phyloP scores from a whole-genome alignment of 2,797 vertebrate species.

The Myripristis murdjan region DNA sequence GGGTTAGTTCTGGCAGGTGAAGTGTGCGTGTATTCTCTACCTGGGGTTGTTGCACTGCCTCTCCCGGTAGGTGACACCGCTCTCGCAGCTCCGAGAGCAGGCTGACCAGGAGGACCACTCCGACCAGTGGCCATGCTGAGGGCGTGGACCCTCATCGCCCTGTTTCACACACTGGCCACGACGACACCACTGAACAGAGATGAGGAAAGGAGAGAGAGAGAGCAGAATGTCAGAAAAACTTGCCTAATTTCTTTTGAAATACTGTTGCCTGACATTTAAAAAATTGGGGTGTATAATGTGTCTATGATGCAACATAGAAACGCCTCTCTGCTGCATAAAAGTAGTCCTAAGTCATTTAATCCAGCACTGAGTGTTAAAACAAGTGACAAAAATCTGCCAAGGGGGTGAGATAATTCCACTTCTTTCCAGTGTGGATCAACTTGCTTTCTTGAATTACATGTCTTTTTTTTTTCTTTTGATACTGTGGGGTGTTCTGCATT shows the following conservation, averaged over 20 bases:
- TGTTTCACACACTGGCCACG: conserved; percentile 93
- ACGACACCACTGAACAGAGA: conserved; percentile 90
- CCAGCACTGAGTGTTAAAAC: neutral
- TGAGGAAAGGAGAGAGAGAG: neutral
- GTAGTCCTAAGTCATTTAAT: neutral
- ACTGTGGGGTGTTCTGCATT: too few relatives aligned
- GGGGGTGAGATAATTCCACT: conserved; percentile 28
- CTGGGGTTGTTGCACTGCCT: conserved; percentile 90
- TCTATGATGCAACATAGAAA: neutral
- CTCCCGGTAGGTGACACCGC: conserved; percentile 90
- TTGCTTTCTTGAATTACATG: too few relatives aligned
- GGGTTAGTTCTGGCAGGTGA: too few relatives aligned
- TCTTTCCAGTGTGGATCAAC: conserved; percentile 12
- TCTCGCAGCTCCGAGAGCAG: conserved; percentile 92
- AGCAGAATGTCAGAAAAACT: conserved; percentile 25
- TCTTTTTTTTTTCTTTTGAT: neutral
- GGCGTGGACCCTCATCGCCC: conserved; percentile 89
- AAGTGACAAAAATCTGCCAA: conserved; percentile 23
- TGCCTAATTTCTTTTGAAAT: conserved; percentile 20
- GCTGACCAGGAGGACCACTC: conserved; percentile 90
- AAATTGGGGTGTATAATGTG: too few relatives aligned
- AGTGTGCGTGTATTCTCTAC: conserved; percentile 66
- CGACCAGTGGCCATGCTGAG: conserved; percentile 91
- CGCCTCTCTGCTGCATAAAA: conserved; percentile 18
- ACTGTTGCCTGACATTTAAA: conserved; percentile 6